These are phyloP conservation scores for Drosophila baimaii DNA, from an alignment of 1,140 invertebrate species.

Conservation along the genomic window DNA sequence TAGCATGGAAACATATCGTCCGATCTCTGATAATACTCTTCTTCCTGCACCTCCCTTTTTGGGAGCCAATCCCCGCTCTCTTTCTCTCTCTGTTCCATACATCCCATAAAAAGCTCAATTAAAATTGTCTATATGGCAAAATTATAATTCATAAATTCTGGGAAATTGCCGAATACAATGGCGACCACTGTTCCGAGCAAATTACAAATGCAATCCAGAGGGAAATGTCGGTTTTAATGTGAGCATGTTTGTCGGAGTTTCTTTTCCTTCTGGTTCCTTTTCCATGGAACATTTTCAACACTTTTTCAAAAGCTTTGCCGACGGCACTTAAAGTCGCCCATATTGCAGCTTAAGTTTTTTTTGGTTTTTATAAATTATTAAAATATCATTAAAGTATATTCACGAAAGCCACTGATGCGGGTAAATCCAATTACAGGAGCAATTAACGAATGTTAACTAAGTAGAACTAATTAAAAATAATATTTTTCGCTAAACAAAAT, in stretches of 20 bases:
- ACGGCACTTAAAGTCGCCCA: constrained; percentile 54
- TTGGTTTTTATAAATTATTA: constrained; percentile 60
- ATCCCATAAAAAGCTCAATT: constrained; percentile 80
- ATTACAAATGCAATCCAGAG: constrained; percentile 65
- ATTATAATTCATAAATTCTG: constrained; percentile 84
- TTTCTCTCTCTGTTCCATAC: background rate
- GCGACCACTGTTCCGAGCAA: constrained; percentile 64
- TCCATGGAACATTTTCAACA: constrained; percentile 49
- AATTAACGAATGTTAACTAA: constrained; percentile 80
- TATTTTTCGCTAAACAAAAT: constrained; percentile 75
- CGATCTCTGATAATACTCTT: background rate
- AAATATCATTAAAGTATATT: constrained; percentile 69
- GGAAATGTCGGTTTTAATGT: constrained; percentile 50
- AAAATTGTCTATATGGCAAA: constrained; percentile 81
- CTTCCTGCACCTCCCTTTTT: constrained; percentile 8
- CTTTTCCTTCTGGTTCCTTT: constrained; percentile 9
- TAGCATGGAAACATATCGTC: background rate
- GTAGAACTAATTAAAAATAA: constrained; percentile 83
- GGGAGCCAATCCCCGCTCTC: background rate
- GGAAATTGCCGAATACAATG: constrained; percentile 81
- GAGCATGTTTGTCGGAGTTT: constrained; percentile 8
- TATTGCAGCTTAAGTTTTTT: constrained; percentile 39
- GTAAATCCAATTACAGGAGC: constrained; percentile 81
- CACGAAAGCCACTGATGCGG: constrained; percentile 64
- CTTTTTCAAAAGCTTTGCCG: constrained; percentile 53